Percentiles rank a stretch among this genome's conserved stretches.
These are phyloP conservation scores for Tapera naevia DNA, from an alignment of 2,797 vertebrate genomes.

Conservation along the genomic window DNA sequence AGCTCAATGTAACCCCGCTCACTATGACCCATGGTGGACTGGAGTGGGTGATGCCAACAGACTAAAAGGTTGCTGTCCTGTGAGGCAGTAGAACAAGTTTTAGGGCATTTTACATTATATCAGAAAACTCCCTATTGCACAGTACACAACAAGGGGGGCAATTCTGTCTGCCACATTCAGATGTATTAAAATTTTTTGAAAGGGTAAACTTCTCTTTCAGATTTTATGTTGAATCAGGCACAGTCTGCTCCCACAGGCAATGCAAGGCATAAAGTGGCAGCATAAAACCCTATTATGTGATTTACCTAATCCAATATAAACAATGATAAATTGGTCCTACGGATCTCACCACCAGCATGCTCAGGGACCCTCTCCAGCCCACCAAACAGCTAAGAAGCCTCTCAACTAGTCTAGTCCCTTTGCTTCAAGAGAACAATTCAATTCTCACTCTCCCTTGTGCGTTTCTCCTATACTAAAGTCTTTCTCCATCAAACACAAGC, in stretches of 20 bases:
- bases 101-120: neutral
- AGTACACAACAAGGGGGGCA: neutral
- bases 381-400: neutral
- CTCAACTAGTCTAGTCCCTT: neutral
- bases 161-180: neutral
- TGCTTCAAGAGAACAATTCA: neutral
- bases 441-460: neutral
- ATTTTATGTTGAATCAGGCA: neutral
- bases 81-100: neutral
- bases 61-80: neutral
- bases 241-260: neutral
- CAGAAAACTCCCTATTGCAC: neutral
- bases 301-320: neutral
- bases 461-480: neutral
- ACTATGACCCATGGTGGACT: too few relatives aligned
- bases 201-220: neutral
- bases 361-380: neutral
- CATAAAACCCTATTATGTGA: neutral
- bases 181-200: neutral
- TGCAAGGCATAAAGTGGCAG: neutral
- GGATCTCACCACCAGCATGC: neutral
- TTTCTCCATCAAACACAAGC: neutral
- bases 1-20: too few relatives aligned
- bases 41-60: rapidly evolving
- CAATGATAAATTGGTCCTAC: neutral